These are phyloP conservation scores for Eufriesea mexicana DNA, from an alignment of 1,140 invertebrate species.

Conservation along the genomic window DNA sequence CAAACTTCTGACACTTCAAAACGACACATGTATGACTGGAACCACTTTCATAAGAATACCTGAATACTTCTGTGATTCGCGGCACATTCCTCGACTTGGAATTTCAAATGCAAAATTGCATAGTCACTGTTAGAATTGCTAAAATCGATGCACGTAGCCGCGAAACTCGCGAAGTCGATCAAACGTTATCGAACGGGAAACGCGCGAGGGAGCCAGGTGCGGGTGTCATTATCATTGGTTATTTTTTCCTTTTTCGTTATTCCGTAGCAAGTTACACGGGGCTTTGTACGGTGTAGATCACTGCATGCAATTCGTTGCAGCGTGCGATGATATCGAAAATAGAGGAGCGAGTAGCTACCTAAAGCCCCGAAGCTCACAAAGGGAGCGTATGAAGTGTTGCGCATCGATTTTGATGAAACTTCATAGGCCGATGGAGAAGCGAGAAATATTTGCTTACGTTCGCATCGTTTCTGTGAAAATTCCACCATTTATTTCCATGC, in stretches of 20 bases:
- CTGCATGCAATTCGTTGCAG: background rate
- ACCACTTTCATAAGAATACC: too few relatives aligned
- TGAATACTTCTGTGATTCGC: too few relatives aligned
- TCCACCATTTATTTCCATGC: background rate
- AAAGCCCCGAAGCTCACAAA: background rate
- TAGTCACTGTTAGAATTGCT: too few relatives aligned
- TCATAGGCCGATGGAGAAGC: background rate
- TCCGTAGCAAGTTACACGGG: too few relatives aligned
- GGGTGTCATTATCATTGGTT: background rate
- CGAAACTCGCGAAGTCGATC: too few relatives aligned
- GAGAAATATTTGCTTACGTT: constrained; percentile 2
- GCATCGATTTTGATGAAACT: background rate
- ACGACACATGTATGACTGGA: too few relatives aligned
- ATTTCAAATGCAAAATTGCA: too few relatives aligned
- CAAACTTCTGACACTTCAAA: too few relatives aligned
- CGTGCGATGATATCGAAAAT: background rate
- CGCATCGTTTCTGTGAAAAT: background rate
- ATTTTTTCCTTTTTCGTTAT: background rate
- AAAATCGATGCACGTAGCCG: too few relatives aligned
- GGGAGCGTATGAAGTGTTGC: background rate
- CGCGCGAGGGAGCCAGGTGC: too few relatives aligned
- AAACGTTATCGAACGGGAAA: too few relatives aligned
- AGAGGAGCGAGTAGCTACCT: background rate
- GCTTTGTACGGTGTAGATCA: background rate
- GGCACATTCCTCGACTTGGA: too few relatives aligned